Conservation (phyloP, 2,888 invertebrate species). For the Pogonocherus hispidulus region DNA sequence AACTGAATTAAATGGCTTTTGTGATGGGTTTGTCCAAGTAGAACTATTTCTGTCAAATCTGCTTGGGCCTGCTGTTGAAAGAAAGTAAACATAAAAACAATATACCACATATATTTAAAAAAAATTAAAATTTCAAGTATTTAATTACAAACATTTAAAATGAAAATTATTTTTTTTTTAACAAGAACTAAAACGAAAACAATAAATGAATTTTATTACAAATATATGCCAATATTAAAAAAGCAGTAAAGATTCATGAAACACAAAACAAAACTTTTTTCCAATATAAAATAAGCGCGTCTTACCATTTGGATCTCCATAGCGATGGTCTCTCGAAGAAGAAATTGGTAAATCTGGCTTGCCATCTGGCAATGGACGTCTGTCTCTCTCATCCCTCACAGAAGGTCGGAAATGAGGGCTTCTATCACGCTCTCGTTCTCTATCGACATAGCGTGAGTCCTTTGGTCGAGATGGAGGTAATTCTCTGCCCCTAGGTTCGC, state of each 20-base stretch:
- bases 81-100: constrained; percentile 8
- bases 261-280: too few relatives aligned
- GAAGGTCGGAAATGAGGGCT: constrained; percentile 61
- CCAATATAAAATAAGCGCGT: too few relatives aligned
- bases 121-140: too few relatives aligned
- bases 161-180: too few relatives aligned
- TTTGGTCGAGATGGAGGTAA: constrained; percentile 48
- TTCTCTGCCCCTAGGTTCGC: constrained; percentile 40
- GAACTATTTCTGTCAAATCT: constrained; percentile 55
- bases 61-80: constrained; percentile 51
- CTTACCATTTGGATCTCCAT: constrained; percentile 35
- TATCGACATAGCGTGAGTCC: constrained; percentile 59
- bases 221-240: too few relatives aligned
- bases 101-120: too few relatives aligned
- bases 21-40: constrained; percentile 48
- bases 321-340: constrained; percentile 50
- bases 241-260: too few relatives aligned
- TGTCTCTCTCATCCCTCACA: constrained; percentile 55
- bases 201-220: too few relatives aligned
- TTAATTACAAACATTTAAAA: too few relatives aligned
- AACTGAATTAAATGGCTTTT: constrained; percentile 46
- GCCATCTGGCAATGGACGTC: constrained; percentile 54
- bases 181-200: too few relatives aligned
- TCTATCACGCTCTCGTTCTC: constrained; percentile 59
- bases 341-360: constrained; percentile 57